Conservation (phyloP, 2,113 vertebrate species). For the Eleginops maclovinus region DNA sequence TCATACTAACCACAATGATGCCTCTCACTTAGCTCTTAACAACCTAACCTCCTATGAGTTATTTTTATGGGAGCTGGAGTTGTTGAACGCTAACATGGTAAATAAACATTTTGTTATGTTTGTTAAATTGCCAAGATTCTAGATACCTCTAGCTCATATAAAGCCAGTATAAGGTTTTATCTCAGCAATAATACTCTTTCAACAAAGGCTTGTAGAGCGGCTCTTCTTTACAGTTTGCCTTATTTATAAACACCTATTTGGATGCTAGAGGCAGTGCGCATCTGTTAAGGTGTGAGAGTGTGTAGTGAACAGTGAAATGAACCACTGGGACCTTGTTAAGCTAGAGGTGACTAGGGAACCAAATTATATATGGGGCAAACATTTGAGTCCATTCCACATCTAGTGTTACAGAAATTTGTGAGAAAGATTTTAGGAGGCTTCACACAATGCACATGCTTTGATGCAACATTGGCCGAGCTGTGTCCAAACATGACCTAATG, state of each 20-base stretch:
- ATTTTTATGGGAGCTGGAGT: background rate
- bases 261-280: constrained; percentile 28
- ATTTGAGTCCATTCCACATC: constrained; percentile 55
- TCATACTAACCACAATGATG: background rate
- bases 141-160: background rate
- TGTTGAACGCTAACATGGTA: background rate
- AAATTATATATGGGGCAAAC: constrained; percentile 26
- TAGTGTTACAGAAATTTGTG: constrained; percentile 32
- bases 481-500: constrained; percentile 8
- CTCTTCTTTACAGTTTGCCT: constrained; percentile 1
- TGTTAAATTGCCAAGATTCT: background rate
- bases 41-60: background rate
- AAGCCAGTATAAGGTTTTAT: background rate
- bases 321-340: constrained; percentile 54
- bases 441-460: background rate
- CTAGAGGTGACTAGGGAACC: constrained; percentile 42
- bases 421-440: background rate
- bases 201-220: background rate
- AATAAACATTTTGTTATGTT: background rate
- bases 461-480: constrained; percentile 4
- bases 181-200: constrained; percentile 1
- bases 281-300: constrained; percentile 40
- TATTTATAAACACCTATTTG: constrained; percentile 22
- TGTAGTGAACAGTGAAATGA: constrained; percentile 49
- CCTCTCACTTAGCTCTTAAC: background rate